Base-by-base conservation (phyloP, 2,113 vertebrate genomes). In the Grus americana region DNA sequence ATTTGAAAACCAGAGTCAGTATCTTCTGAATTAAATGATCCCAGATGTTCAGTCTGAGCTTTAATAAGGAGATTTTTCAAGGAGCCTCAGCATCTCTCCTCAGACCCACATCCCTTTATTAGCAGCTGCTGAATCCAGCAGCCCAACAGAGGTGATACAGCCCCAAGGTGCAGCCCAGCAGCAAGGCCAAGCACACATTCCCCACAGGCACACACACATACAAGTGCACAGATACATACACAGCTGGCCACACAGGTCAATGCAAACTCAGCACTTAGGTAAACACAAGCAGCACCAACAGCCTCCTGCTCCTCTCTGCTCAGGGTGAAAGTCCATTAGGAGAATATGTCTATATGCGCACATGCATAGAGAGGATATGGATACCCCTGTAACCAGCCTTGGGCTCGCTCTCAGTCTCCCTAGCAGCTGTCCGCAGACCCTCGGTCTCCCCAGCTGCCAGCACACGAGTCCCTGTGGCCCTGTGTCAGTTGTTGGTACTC, bases 341-440 rank as follows among this genome's bases (percentile, higher is more conserved):
- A 62, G 38, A 79, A 13, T 1, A 24, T 0, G 1, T 2, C 36
- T 8, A 0, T 3, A 12, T 1, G 29, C 1, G 23, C 54, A 2
- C 29, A 6, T 1, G 3, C 47, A 38, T 19, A 46, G 8, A 22
- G 3, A 16, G 6, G 36, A 22, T 0, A 3, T 0, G 1, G 71
- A 47, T 23, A 40, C 27, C 27, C 26, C 50, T 23, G 13, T 1
- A 9, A 44, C 21, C 8, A 42, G 22, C 52, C n/a, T 17, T 26
- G 57, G 54, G 73, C 55, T 81, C 1, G 0, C 49, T 11, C 38
- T 6, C 34, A 2, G 58, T 4, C 18, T 36, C 12, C 10, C 49
- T 4, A 40, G n/a, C 38, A 79, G 66, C 40, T 29, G 30, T 7
- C 6, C 52, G 24, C 47, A 52, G 54, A 46, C 12, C 55, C 27